Evolutionary conservation across 1,140 invertebrate species (phyloP).

Genomic region (Anadara kagoshimensis): DNA sequence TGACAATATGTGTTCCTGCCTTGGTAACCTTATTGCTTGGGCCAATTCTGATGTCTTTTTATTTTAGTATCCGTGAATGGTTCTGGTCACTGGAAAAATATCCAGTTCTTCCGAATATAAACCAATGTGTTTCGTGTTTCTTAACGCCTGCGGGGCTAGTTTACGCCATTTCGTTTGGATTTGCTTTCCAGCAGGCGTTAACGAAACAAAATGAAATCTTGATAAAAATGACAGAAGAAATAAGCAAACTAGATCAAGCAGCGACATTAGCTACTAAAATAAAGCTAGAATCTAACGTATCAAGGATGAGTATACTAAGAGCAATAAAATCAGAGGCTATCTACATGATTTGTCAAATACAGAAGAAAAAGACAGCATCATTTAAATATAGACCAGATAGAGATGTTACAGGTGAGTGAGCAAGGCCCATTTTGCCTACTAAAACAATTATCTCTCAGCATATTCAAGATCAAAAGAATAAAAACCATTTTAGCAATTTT

Average conservation of each 20-base stretch:
- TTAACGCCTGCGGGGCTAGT: constrained; percentile 37
- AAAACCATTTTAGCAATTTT: too few relatives aligned
- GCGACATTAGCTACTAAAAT: constrained; percentile 36
- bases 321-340: constrained; percentile 39
- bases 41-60: constrained; percentile 24
- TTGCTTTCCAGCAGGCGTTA: constrained; percentile 35
- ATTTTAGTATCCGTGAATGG: constrained; percentile 29
- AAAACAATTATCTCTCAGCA: too few relatives aligned
- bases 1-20: constrained; percentile 28
- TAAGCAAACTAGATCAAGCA: constrained; percentile 36
- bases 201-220: constrained; percentile 35
- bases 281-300: constrained; percentile 4
- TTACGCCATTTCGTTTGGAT: constrained; percentile 39
- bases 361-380: constrained; percentile 14
- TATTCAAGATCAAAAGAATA: too few relatives aligned
- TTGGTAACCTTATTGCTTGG: constrained; percentile 31
- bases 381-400: constrained; percentile 8
- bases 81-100: constrained; percentile 36
- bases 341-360: constrained; percentile 34
- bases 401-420: constrained; percentile 21
- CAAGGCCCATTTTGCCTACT: not conserved
- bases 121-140: constrained; percentile 38
- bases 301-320: constrained; percentile 13
- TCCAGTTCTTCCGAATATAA: constrained; percentile 31
- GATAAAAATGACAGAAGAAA: constrained; percentile 35